Conservation (phyloP, 2,113 vertebrate genomes). For the Onychorhynchus coronatus region DNA sequence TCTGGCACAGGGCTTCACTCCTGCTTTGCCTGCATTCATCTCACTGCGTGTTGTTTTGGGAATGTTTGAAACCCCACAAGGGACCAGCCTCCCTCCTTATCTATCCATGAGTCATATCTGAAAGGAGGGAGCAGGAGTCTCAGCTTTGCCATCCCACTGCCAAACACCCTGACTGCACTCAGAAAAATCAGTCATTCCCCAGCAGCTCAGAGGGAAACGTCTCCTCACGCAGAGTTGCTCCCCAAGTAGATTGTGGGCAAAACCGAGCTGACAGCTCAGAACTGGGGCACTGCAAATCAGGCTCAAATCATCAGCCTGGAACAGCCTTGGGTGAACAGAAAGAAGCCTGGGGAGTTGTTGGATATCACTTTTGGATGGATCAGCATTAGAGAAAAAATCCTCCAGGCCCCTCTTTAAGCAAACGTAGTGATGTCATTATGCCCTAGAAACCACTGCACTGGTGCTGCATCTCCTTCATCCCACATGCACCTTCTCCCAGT, state of each 20-base stretch:
- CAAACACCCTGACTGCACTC: neutral
- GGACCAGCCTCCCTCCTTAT: neutral
- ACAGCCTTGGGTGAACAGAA: neutral
- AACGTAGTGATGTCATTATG: neutral
- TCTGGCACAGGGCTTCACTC: neutral
- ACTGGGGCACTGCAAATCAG: neutral
- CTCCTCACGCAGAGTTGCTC: rapidly evolving
- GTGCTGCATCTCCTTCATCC: neutral
- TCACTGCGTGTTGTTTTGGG: neutral
- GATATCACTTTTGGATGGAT: neutral
- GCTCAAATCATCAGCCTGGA: neutral
- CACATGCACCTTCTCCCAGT: neutral
- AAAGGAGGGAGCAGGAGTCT: neutral
- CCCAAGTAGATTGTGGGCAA: neutral
- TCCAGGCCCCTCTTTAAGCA: neutral
- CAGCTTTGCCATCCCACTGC: neutral
- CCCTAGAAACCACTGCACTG: neutral
- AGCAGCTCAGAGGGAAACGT: neutral
- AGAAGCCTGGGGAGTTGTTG: neutral
- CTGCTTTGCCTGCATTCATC: neutral
- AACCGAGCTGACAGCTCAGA: neutral
- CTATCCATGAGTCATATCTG: rapidly evolving
- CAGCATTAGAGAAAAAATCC: neutral
- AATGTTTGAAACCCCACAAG: neutral
- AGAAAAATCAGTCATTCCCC: neutral